Evolutionary conservation across 2,888 invertebrate species (phyloP).

Genomic region (Agonopterix heracliana): DNA sequence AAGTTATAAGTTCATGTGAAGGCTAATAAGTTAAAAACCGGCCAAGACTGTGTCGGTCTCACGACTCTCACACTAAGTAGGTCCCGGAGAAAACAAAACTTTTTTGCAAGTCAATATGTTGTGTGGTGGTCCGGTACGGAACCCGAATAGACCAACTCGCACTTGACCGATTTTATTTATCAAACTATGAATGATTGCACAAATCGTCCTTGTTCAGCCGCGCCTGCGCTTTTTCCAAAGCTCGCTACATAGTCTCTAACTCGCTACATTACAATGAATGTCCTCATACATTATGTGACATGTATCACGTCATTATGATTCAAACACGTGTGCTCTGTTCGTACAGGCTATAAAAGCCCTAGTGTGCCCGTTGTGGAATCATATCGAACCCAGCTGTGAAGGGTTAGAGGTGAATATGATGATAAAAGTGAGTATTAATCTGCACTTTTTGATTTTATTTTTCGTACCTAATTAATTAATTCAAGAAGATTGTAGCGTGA

Average conservation of each 20-base stretch:
- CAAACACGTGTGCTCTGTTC: conserved; percentile 20
- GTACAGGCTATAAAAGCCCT: conserved; percentile 51
- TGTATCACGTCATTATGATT: conserved; percentile 35
- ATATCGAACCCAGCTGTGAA: conserved; percentile 44
- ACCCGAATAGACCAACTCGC: no score
- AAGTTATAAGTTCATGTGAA: no score
- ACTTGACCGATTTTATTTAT: no score
- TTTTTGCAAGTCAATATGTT: no score
- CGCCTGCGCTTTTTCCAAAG: background rate
- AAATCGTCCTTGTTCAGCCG: background rate
- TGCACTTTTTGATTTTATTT: background rate
- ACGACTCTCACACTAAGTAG: no score
- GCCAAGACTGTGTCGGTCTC: no score
- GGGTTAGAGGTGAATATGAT: conserved; percentile 49
- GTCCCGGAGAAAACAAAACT: no score
- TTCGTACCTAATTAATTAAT: no score
- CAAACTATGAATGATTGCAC: background rate
- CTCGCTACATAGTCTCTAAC: background rate
- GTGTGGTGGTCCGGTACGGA: no score
- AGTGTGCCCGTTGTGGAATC: conserved; percentile 25
- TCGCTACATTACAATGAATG: background rate
- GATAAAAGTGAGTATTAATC: conserved; percentile 49
- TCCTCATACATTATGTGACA: conserved; percentile 20
- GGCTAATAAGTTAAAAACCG: no score
- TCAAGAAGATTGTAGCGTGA: no score